Percentiles rank a stretch among this genome's conserved stretches.
Conservation (phyloP, 2,888 invertebrate species). For the Seira musarum region DNA sequence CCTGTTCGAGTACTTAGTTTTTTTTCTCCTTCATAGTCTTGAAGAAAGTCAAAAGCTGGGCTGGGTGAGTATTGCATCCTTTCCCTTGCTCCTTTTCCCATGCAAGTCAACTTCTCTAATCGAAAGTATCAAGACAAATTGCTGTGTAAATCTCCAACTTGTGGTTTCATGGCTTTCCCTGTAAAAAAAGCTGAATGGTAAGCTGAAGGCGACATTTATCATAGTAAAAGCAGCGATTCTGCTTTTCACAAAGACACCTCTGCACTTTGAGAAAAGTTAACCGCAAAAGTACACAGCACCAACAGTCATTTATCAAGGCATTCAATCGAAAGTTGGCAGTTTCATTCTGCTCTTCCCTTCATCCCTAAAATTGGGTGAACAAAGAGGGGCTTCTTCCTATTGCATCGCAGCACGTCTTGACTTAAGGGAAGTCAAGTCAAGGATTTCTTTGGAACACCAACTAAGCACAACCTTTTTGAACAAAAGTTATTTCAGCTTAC, state of each 20-base stretch:
- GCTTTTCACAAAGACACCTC: neutral
- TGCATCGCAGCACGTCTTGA: too few species aligned
- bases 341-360: neutral
- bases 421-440: too few species aligned
- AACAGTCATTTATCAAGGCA: conserved; percentile 21
- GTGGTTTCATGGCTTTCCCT: neutral
- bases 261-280: conserved; percentile 1
- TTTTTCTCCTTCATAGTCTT: too few species aligned
- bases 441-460: too few species aligned
- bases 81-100: too few species aligned
- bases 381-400: neutral
- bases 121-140: conserved; percentile 5
- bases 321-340: conserved; percentile 18
- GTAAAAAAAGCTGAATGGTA: neutral
- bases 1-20: too few species aligned
- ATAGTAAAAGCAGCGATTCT: neutral
- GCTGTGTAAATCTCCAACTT: neutral
- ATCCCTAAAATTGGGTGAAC: conserved; percentile 10
- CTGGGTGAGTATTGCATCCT: too few species aligned
- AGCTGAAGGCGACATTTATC: conserved; percentile 4
- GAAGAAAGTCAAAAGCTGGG: too few species aligned
- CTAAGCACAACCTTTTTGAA: too few species aligned
- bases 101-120: neutral
- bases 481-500: too few species aligned
- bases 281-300: conserved; percentile 5